Base-by-base conservation (phyloP, 2,888 invertebrate genomes). In the Mystacides longicornis region DNA sequence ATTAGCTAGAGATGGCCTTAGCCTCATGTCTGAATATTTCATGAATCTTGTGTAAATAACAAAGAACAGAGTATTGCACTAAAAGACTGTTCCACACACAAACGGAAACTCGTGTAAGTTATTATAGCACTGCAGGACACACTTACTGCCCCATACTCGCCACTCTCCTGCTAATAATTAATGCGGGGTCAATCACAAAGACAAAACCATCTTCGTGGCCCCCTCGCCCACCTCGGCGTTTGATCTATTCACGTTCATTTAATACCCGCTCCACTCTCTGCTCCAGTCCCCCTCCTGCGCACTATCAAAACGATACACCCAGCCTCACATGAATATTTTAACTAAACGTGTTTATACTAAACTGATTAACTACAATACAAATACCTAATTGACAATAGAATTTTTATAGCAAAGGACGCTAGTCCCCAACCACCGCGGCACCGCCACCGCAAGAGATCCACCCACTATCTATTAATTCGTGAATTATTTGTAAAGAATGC, bases 121-220 rank as follows among this genome's bases (percentile, higher is more conserved):
- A 61, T 61, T 61, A 57, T 57, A 55, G 58, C 57, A 56, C 60
- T 58, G 51, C 58, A 52, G 56, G 52, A 49, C 54, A 55, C 58
- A 60, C 60, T 60, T 56, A 58, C 60, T 60, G 57, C 56, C 58
- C 73, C 71, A 73, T n/a, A n/a, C n/a, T n/a, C n/a, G n/a, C n/a
- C n/a, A n/a, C n/a, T n/a, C n/a, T n/a, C n/a, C 74, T 71, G 72
- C 76, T 77, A 76, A 76, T 77, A 77, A 76, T 77, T 75, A 76
- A 77, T 76, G 75, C 66, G 71, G 75, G 75, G 75, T 77, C 77
- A 77, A 77, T 77, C 77, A 74, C 72, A 69, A 71, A 71, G 73
- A 55, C 72, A 71, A 71, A 74, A 71, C 70, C 9, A 11, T 16
- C 4, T n/a, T 18, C 18, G 4, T 7, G 16, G 5, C 43, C 5